Evolutionary conservation across 64 coral and sea anemone genomes (phyloP), one percentile per base, ranked within the genome.

Genomic region (Montipora efflorescens): DNA sequence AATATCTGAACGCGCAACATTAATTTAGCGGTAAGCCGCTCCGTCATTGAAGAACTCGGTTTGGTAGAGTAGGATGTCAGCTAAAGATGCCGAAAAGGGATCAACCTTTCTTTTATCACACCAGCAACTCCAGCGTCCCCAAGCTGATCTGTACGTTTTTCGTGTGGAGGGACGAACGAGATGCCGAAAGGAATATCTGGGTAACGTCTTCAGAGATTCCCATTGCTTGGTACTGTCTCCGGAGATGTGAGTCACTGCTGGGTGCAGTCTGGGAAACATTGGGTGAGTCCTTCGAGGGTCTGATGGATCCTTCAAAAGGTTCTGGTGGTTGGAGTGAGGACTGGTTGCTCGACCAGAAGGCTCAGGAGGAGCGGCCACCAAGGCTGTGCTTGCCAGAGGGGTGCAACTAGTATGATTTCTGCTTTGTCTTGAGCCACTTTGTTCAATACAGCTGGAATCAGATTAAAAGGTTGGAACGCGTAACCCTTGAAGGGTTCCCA

Each of bases 401-500:
- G 14, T 48, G 76, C 76, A 4, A 78, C 76, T 78, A 49, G 13
- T 15, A 50, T 78, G 45, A 49, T 78, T 16, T 78, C 76, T 52
- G 47, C 13, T 78, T 78, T 87, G 28, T 87, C 45, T 47, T 47
- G 59, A 87, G 8, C 14, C n/a, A 45, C 74, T 48, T 87, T 87
- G 84, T 49, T 48, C 4, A 87, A 67, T 1, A 87, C 67, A 25
- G 13, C 25, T 48, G 45, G 36, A 9, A 87, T 87, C 2, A 72
- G 49, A n/a, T 87, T 70, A 47, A 88, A 88, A 1, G 85, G 85
- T 18, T 14, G 85, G 44, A 79, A 79, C 48, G 64, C 62, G 18
- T 89, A 89, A 8, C 50, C 87, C 72, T 25, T 74, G 73, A 89
- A 61, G 48, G 73, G 87, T 77, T 51, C 18, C 72, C 87, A 89